These are phyloP conservation scores for Blomia tropicalis DNA, from an alignment of 2,888 invertebrate genomes.

Conservation along the genomic window DNA sequence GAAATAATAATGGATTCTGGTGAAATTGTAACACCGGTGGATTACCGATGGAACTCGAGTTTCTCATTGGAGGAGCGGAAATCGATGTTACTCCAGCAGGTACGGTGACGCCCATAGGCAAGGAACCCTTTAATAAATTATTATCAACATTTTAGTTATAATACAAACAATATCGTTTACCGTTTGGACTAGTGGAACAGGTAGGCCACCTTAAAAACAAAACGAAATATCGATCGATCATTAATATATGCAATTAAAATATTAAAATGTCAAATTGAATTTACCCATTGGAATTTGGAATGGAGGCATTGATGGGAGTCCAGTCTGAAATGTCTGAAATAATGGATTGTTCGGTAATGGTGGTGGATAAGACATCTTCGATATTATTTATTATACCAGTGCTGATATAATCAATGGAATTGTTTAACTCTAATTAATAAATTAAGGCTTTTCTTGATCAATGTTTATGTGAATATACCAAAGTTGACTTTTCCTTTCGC, in stretches of 20 bases:
- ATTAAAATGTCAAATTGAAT: neutral
- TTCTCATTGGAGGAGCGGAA: constrained; percentile 25
- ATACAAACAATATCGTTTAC: neutral
- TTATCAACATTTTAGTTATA: neutral
- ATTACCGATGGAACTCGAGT: too few species aligned
- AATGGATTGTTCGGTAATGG: constrained; percentile 6
- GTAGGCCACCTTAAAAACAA: neutral
- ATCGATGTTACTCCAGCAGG: constrained; percentile 26
- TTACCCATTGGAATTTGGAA: constrained; percentile 7
- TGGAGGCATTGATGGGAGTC: neutral
- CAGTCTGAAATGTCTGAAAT: neutral
- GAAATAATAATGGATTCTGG: too few species aligned
- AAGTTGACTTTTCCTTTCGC: too few species aligned
- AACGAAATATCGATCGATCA: neutral
- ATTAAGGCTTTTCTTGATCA: too few species aligned
- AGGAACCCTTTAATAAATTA: neutral
- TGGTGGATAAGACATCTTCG: constrained; percentile 8
- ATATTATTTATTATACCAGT: neutral
- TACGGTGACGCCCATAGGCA: constrained; percentile 24
- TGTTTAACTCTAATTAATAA: too few species aligned
- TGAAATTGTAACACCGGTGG: too few species aligned
- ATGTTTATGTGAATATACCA: too few species aligned
- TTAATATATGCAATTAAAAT: neutral
- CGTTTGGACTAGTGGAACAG: neutral
- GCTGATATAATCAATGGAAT: too few species aligned